Percentiles rank a stretch among this genome's conserved stretches.
phyloP scores from a whole-genome alignment of 2,888 invertebrate genomes.

The Euzetes globulus region DNA sequence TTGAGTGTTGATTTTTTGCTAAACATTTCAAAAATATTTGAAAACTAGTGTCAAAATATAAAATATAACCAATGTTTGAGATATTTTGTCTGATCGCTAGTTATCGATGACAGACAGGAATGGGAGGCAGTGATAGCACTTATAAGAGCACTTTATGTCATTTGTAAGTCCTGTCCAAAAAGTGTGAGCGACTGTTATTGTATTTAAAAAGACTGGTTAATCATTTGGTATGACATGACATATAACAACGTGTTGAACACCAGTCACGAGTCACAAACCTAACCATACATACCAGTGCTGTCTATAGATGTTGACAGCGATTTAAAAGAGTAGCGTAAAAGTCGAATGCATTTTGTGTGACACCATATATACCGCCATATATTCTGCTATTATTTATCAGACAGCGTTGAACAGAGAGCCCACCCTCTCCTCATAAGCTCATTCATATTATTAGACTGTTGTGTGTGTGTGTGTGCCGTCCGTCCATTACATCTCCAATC shows the following conservation, averaged over 20 bases:
- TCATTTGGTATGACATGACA: slow-evolving; percentile 20
- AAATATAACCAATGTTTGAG: too few relatives aligned
- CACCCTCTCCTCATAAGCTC: slow-evolving; percentile 16
- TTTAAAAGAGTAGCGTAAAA: slow-evolving; percentile 22
- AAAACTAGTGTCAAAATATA: too few relatives aligned
- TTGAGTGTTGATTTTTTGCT: too few relatives aligned
- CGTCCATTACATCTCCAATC: slow-evolving; percentile 1
- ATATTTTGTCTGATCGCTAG: too few relatives aligned
- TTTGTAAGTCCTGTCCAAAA: slow-evolving; percentile 1
- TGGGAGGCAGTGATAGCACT: background rate
- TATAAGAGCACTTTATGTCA: too few relatives aligned
- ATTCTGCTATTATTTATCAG: slow-evolving; percentile 14
- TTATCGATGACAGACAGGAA: background rate
- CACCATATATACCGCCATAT: background rate
- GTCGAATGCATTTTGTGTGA: slow-evolving; percentile 17
- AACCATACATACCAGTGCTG: background rate
- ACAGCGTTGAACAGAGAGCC: background rate
- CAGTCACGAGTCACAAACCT: background rate
- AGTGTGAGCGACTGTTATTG: background rate
- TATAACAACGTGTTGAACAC: slow-evolving; percentile 25
- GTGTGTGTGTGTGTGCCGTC: background rate
- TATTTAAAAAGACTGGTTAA: slow-evolving; percentile 16
- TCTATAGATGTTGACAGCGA: slow-evolving; percentile 16
- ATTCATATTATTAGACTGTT: slow-evolving; percentile 1
- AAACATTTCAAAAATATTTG: too few relatives aligned